Evolutionary conservation across 2,888 invertebrate genomes (phyloP).

Genomic region (Sinotaia quadrata): DNA sequence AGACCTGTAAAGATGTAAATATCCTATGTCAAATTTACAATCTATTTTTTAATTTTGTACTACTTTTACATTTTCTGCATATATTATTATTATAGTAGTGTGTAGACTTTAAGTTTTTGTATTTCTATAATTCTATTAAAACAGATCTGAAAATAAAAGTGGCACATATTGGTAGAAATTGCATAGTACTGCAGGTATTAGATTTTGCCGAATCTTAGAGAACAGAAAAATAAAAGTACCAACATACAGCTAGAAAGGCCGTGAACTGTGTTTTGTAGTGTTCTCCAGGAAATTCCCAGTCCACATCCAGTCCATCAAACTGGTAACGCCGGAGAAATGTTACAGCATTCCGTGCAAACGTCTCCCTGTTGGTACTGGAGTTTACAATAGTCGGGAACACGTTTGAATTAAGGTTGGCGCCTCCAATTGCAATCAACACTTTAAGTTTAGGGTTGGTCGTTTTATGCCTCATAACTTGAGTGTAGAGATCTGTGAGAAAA

Average conservation of each 20-base stretch:
- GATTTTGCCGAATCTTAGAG: too few species aligned
- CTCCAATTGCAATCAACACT: conserved; percentile 15
- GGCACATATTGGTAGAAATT: too few species aligned
- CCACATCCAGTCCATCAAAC: conserved; percentile 22
- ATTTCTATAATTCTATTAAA: too few species aligned
- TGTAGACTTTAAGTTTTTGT: too few species aligned
- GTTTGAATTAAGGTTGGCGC: neutral
- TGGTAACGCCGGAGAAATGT: neutral
- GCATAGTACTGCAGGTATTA: too few species aligned
- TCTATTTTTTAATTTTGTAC: neutral
- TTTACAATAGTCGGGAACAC: conserved; percentile 5
- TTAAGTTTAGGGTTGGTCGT: conserved; percentile 1
- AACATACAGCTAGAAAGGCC: conserved; percentile 2
- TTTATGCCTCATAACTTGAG: neutral
- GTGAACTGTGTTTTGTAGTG: conserved; percentile 2
- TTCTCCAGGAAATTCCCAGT: conserved; percentile 17
- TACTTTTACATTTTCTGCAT: too few species aligned
- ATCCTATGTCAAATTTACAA: too few species aligned
- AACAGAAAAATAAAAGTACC: too few species aligned
- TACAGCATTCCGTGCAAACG: conserved; percentile 18
- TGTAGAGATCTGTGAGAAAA: neutral
- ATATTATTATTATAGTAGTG: too few species aligned
- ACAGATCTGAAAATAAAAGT: too few species aligned
- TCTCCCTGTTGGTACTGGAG: conserved; percentile 8
- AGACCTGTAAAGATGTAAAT: too few species aligned